Evolutionary conservation across 1,140 invertebrate species (phyloP), one percentile per base, ranked within the genome.

Genomic region (Drosophila nebulosa): DNA sequence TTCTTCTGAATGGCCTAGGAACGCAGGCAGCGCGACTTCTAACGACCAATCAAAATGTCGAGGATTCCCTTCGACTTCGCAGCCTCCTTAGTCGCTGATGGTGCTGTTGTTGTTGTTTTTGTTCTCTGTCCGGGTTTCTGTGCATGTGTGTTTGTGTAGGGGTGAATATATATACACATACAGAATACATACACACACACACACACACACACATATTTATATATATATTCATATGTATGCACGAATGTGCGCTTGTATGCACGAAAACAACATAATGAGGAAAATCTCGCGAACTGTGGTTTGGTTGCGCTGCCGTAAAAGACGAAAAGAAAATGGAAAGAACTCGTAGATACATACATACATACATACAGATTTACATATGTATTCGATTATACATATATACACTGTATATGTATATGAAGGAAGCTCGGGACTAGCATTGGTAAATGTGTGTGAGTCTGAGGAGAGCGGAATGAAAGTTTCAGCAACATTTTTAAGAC

Each of bases 1-100:
- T 55, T 55, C 52, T 55, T 55, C 52, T 55, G 32, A 62, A n/a
- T 59, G 21, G 36, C 39, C 62, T 39, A 39, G 65, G 39, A 61
- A 50, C 53, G 55, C 57, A 69, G 62, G 61, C 61, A 71, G 16
- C 78, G 78, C 77, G 77, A 79, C 55, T 42, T 61, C 51, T 39
- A 68, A 32, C 78, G 59, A 69, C 78, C 78, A 80, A 80, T 80
- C 77, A 79, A 59, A 79, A 12, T 72, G 58, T 64, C 77, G 68
- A 27, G 26, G 27, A 58, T 35, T 32, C 18, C 55, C 32, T 27
- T 57, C 14, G 18, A 30, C 21, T 27, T 58, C 55, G 30, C 52
- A 55, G 52, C 52, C 26, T 30, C 55, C 27, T 35, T 35, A 35
- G 18, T 58, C 26, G 12, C 32, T 21, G 55, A 60, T 39, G 56